Conservation (phyloP, 2,113 vertebrate species). For the Odontesthes bonariensis region DNA sequence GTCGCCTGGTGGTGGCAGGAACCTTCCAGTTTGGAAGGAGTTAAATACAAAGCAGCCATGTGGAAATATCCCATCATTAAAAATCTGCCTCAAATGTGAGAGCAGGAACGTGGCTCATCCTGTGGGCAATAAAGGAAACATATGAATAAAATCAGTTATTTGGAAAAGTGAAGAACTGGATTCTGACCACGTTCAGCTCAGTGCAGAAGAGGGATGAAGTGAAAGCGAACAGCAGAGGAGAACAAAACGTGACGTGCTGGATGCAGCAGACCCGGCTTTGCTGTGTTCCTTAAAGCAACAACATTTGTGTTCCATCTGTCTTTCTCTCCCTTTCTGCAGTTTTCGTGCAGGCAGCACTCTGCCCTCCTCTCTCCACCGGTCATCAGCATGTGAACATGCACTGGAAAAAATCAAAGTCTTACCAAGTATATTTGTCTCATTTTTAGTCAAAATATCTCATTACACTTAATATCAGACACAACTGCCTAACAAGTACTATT, state of each 20-base stretch:
- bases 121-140: neutral
- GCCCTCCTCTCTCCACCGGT: neutral
- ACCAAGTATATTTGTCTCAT: no score
- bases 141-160: neutral
- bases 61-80: slow-evolving; percentile 1
- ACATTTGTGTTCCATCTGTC: slow-evolving; percentile 60
- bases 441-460: no score
- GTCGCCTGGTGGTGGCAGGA: neutral
- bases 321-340: slow-evolving; percentile 1
- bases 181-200: neutral
- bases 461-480: no score
- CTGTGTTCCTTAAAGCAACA: neutral
- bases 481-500: no score
- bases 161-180: neutral
- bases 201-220: neutral
- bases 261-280: slow-evolving; percentile 9
- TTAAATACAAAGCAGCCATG: neutral
- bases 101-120: neutral
- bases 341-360: neutral
- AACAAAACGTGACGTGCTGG: slow-evolving; percentile 10
- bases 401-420: no score
- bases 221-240: neutral
- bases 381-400: slow-evolving; percentile 10
- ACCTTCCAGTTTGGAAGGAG: neutral
- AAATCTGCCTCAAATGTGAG: neutral